Evolutionary conservation across 2,797 vertebrate species (phyloP).

Genomic region (Oreortyx pictus): DNA sequence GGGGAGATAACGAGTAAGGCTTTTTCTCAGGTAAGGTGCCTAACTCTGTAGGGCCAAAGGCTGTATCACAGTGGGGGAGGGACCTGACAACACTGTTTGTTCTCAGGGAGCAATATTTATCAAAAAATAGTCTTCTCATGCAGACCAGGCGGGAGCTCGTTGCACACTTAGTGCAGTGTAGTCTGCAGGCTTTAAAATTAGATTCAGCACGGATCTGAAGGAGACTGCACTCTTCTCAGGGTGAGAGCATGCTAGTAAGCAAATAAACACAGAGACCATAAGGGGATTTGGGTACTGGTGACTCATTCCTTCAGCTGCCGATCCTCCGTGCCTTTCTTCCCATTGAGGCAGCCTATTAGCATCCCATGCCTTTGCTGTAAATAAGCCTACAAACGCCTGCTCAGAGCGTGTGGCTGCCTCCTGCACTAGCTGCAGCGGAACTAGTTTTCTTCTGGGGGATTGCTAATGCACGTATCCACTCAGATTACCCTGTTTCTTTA

Average conservation of each 20-base stretch:
- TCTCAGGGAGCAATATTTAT: not conserved
- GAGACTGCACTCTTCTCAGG: accelerated
- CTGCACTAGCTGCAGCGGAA: not conserved
- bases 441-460: not conserved
- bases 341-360: not conserved
- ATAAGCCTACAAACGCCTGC: not conserved
- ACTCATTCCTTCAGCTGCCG: not conserved
- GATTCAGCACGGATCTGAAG: not conserved
- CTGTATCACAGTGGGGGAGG: accelerated
- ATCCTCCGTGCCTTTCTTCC: not conserved
- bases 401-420: not conserved
- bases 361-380: not conserved
- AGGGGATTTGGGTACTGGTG: not conserved
- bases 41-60: not conserved
- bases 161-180: not conserved
- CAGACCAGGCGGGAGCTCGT: not conserved
- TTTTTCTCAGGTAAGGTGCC: not conserved
- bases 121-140: not conserved
- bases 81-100: not conserved
- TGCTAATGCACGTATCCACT: not conserved
- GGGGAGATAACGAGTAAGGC: not conserved
- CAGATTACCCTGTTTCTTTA: not conserved
- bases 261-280: accelerated
- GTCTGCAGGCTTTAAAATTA: not conserved
- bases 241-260: accelerated